Evolutionary conservation across 2,113 vertebrate species (phyloP), one percentile per base, ranked within the genome.

Genomic region (Prunella himalayana): DNA sequence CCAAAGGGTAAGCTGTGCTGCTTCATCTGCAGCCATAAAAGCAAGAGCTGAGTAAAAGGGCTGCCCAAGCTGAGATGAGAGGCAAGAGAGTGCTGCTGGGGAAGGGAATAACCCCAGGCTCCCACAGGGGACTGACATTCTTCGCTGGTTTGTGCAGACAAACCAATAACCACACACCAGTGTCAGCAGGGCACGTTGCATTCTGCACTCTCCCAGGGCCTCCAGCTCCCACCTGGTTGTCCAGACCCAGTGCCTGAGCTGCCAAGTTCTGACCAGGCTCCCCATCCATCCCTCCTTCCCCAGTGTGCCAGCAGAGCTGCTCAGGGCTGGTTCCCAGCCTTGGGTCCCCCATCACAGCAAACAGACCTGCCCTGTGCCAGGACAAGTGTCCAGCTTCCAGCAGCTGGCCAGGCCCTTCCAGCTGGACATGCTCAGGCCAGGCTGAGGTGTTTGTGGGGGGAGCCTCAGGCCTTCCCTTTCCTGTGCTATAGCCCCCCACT

Each of bases 401-500:
- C 39, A 86, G 72, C 31, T 25, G 33, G 4, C 42, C 64, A 19
- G 50, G 47, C 22, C 59, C 63, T 50, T 82, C 63, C 72, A 72
- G 63, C 31, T 22, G 41, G 13, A 11, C 21, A 1, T 10, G 3
- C 53, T 59, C 78, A 69, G 75, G 7, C 41, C n/a, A 33, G 49
- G 51, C 39, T 87, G 69, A 77, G 28, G 3, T 9, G 5, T 31
- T 53, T 23, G 5, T 1, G 2, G 15, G 60, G 50, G 6, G 24
- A 59, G 16, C n/a, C 16, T 47, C n/a, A 33, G 9, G 27, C 56
- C 21, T 63, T 82, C 53, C 7, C 54, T 50, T 45, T 61, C 25
- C 42, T 8, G 0, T 39, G 31, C 68, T 14, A 25, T 2, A n/a
- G 37, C 9, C 23, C 31, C 17, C 2, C 1, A 0, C 24, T 16